Conservation (phyloP, 2,797 vertebrate genomes). For the Poecilia gillii region DNA sequence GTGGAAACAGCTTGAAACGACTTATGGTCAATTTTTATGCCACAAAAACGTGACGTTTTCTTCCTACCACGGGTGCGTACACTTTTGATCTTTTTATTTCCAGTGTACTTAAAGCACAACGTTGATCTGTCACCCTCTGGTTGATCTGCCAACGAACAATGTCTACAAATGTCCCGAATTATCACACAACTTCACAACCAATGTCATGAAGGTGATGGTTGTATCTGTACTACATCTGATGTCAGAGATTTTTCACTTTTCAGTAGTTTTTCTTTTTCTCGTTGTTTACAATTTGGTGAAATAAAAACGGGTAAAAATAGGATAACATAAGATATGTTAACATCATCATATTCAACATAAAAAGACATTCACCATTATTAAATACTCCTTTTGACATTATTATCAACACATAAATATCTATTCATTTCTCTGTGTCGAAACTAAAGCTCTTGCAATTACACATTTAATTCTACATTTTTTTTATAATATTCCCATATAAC, state of each 20-base stretch:
- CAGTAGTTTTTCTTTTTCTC: constrained; percentile 41
- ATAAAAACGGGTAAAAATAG: constrained; percentile 57
- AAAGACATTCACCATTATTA: constrained; percentile 84
- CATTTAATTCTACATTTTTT: constrained; percentile 77
- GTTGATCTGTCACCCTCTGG: constrained; percentile 51
- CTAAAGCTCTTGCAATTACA: constrained; percentile 96
- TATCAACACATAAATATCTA: constrained; percentile 86
- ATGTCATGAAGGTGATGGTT: constrained; percentile 37
- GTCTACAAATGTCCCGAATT: constrained; percentile 41
- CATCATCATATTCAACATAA: constrained; percentile 70
- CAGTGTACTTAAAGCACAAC: constrained; percentile 40
- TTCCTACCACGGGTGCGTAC: not conserved
- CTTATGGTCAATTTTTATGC: not conserved
- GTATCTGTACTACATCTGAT: constrained; percentile 37
- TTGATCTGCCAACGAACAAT: constrained; percentile 55
- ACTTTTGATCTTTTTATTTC: constrained; percentile 17
- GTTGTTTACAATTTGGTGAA: constrained; percentile 61
- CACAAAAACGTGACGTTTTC: not conserved
- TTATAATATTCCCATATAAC: constrained; percentile 79
- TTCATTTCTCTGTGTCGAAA: constrained; percentile 90
- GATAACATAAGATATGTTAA: constrained; percentile 53
- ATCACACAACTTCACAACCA: constrained; percentile 35
- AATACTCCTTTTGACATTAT: constrained; percentile 98
- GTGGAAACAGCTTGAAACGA: not conserved
- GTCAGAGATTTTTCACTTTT: constrained; percentile 29